Evolutionary conservation across 2,888 invertebrate genomes (phyloP).

Genomic region (Tyria jacobaeae): DNA sequence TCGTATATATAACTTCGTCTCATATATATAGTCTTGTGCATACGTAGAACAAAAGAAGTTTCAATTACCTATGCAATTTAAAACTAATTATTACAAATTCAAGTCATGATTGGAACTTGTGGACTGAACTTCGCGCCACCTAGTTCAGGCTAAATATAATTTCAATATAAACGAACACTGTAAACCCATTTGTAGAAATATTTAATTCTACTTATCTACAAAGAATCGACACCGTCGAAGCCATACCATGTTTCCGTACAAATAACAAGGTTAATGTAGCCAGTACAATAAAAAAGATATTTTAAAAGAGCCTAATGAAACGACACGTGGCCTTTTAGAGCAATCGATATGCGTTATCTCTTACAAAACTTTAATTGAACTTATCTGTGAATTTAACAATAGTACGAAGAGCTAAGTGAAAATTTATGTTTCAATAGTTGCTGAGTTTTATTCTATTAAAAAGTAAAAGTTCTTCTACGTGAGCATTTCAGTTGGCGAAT

Average conservation of each 20-base stretch:
- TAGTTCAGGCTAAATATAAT: not conserved
- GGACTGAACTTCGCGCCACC: not conserved
- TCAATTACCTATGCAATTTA: not conserved
- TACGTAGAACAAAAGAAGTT: not conserved
- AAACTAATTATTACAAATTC: not conserved
- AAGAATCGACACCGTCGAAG: slow-evolving; percentile 15
- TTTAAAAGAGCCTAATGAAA: slow-evolving; percentile 47
- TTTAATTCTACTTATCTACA: slow-evolving; percentile 12
- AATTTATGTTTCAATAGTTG: slow-evolving; percentile 73
- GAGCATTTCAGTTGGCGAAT: not conserved
- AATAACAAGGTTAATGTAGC: slow-evolving; percentile 20
- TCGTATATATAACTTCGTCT: no score
- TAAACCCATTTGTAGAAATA: slow-evolving; percentile 18
- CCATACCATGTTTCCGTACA: slow-evolving; percentile 16
- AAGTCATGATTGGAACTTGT: no score
- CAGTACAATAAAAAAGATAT: slow-evolving; percentile 33
- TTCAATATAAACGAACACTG: slow-evolving; percentile 7
- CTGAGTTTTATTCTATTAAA: slow-evolving; percentile 33
- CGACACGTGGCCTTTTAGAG: slow-evolving; percentile 51
- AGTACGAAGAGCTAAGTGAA: slow-evolving; percentile 70
- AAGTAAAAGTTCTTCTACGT: slow-evolving; percentile 21
- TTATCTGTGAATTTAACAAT: slow-evolving; percentile 71
- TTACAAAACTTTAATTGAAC: slow-evolving; percentile 78
- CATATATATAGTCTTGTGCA: no score
- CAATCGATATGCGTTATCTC: slow-evolving; percentile 53